phyloP scores from a whole-genome alignment of 2,797 vertebrate species.

The Phylloscopus collybita region DNA sequence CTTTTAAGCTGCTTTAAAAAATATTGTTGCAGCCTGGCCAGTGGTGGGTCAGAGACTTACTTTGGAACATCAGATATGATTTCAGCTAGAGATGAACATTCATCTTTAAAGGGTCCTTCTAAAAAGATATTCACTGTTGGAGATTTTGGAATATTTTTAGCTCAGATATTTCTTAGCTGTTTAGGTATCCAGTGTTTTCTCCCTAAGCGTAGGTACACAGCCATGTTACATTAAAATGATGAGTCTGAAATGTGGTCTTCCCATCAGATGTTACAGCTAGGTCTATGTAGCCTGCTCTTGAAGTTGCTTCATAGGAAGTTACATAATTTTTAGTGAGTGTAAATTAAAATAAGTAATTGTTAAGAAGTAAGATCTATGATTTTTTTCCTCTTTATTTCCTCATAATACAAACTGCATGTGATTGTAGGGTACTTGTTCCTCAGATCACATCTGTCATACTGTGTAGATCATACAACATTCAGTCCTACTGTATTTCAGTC shows the following conservation, averaged over 20 bases:
- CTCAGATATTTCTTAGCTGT: not conserved
- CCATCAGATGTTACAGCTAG: not conserved
- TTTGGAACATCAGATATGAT: not conserved
- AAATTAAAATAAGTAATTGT: not conserved
- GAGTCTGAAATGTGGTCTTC: not conserved
- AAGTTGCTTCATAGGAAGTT: not conserved
- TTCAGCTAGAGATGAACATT: not conserved
- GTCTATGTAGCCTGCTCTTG: not conserved
- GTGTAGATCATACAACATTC: not conserved
- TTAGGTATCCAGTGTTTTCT: not conserved
- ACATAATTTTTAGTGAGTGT: not conserved
- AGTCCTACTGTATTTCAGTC: not conserved
- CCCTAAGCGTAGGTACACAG: not conserved
- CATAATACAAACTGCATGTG: not conserved
- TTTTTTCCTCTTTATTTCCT: not conserved
- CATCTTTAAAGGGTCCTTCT: not conserved
- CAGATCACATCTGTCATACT: not conserved
- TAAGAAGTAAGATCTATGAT: not conserved
- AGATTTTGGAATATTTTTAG: not conserved
- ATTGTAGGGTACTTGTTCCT: not conserved
- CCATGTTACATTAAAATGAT: not conserved
- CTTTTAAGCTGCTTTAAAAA: constrained; percentile 24
- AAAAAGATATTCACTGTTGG: not conserved
- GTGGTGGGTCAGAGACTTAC: not conserved
- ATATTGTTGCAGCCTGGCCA: not conserved